Base-by-base conservation (phyloP, 2,888 invertebrate genomes). In the Spodoptera picta region DNA sequence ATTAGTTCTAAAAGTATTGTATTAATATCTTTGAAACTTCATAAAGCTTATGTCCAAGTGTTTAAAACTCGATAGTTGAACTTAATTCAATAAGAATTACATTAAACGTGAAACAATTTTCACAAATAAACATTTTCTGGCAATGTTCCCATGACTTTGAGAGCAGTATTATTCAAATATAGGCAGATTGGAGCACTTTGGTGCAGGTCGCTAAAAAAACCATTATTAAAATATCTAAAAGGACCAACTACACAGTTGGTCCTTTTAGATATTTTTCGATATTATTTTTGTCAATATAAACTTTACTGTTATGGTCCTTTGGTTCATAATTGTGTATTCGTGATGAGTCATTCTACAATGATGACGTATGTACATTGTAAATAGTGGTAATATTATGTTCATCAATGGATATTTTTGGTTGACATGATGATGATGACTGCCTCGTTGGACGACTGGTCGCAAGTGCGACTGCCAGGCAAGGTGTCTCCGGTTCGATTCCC, bases 101-200 rank as follows among this genome's bases (percentile, higher is more conserved):
- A 73, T 69, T 73, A 78, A 71, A 59, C 60, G 58, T 70, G 66
- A 70, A 69, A 73, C 75, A 75, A 78, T 81, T 81, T 77, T 70
- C 78, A 81, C 79, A 79, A 79, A 81, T 75, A 81, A 81, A 69
- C 81, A 75, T 81, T 76, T 70, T 68, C 75, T 69, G 62, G 75
- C 77, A 75, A 73, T 74, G 55, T 79, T 79, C 69, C 75, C 67
- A 55, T 74, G 73, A 65, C 63, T 72, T 76, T 75, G 58, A 69
- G 66, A 71, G 59, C 48, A 53, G 63, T 60, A 77, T 81, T 82
- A 82, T 82, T 81, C 80, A 80, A 82, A 82, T 82, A 69, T 80
- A 80, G 77, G 69, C 76, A 77, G 74, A 80, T 73, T 79, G 69
- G 42, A 73, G 75, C 75, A 81, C 76, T 82, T 80, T 57, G 73